A percentile compares a stretch with the other conserved stretches of the same genome.
Conservation (phyloP, 2,888 invertebrate genomes). For the Drosophila flavopinicola region DNA sequence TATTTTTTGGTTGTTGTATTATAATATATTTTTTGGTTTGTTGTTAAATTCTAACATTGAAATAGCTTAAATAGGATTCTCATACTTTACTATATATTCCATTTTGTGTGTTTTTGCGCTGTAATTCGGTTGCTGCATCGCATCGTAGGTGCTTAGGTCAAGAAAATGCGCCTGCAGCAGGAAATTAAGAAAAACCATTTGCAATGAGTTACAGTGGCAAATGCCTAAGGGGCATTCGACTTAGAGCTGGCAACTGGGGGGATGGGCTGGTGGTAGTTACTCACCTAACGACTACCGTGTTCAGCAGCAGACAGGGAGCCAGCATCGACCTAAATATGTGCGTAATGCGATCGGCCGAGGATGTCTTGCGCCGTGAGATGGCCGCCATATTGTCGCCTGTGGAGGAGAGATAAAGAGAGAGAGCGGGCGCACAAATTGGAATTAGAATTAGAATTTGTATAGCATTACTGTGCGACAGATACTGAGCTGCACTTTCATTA, state of each 20-base stretch:
- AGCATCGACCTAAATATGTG: conserved; percentile 84
- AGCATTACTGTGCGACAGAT: conserved; percentile 31
- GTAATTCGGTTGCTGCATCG: conserved; percentile 15
- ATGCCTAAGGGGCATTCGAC: background rate
- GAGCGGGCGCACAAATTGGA: too few species aligned
- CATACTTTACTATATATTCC: conserved; percentile 45
- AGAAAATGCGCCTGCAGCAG: conserved; percentile 76
- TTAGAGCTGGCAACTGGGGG: background rate
- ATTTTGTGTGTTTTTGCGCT: conserved; percentile 30
- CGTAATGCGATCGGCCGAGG: conserved; percentile 84
- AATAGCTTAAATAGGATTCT: conserved; percentile 78
- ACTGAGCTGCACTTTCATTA: conserved; percentile 51
- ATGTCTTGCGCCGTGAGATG: conserved; percentile 91
- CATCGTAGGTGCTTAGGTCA: conserved; percentile 76
- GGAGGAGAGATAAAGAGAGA: background rate
- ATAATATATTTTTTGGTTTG: conserved; percentile 42
- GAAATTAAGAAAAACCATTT: conserved; percentile 34
- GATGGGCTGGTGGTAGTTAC: too few species aligned
- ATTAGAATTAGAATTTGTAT: conserved; percentile 60
- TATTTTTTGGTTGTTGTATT: conserved; percentile 29
- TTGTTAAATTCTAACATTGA: conserved; percentile 70
- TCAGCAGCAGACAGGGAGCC: conserved; percentile 84
- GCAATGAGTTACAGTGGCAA: conserved; percentile 3
- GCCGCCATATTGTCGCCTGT: conserved; percentile 96
- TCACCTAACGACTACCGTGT: conserved; percentile 84